Base-by-base conservation (phyloP, 2,797 vertebrate species). In the Tauraco hartlaubi region DNA sequence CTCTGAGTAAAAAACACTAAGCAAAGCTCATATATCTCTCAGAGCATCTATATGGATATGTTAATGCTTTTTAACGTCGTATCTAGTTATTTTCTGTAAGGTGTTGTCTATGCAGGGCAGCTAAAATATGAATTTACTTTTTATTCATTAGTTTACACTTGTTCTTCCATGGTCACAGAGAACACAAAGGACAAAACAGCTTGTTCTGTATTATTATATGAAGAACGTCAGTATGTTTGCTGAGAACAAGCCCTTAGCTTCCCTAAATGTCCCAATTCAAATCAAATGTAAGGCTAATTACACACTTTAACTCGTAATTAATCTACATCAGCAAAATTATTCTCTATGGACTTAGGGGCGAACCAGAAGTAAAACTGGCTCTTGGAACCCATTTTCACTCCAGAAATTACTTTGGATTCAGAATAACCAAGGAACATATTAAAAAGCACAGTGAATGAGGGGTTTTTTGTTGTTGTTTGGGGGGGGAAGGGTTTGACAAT, bases 311-410 rank as follows among this genome's bases (percentile, higher is more conserved):
- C 19, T 92, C 66, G 41, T 84, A 76, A 88, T 82, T 88, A 92
- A n/a, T 72, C 54, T 52, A 78, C 25, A 91, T 78, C n/a, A 76
- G 33, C 26, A 93, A 93, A 94, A 96, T 88, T 85, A 94, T 54
- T 52, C 85, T 92, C 79, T 61, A 33, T 63, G 51, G 82, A 88
- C 56, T 67, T 41, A 82, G 15, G 33, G 33, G 58, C 31, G 94
- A 78, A 86, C 16, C 22, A 76, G 51, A 94, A 78, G 54, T 69
- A 90, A 71, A 88, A 91, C 28, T 81, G 63, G 33, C 56, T 88
- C 58, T 56, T 0, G 51, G 51, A 81, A 94, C 33, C 17, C 61
- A 84, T 62, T 84, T 93, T 87, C 55, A 69, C 13, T 82, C 59
- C 67, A 66, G n/a, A 90, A 64, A 92, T 84, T 35, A 93, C 31